Conservation (phyloP, 2,113 vertebrate species). For the Oncorhynchus gorbuscha region DNA sequence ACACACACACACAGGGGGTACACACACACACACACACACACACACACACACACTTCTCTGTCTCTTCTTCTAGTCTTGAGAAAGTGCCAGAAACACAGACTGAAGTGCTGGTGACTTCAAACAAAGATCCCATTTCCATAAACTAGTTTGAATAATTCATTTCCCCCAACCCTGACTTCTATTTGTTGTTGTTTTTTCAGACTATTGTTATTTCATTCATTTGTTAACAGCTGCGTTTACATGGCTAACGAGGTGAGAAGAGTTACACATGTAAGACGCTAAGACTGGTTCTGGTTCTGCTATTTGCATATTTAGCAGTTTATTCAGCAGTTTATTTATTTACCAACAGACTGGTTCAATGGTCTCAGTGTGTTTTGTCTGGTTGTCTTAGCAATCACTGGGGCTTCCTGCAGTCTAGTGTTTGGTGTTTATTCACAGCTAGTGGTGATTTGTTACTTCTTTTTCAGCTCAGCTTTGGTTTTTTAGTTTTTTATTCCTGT, state of each 20-base stretch:
- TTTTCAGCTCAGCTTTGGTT: neutral
- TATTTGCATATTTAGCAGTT: conserved; percentile 29
- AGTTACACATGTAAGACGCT: conserved; percentile 28
- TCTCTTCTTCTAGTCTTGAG: conserved; percentile 77
- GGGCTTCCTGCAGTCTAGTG: conserved; percentile 1
- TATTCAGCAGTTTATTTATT: neutral
- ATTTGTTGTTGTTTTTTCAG: conserved; percentile 30
- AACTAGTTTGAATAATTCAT: conserved; percentile 64
- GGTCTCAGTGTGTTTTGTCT: neutral
- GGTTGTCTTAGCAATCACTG: neutral
- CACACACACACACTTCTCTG: neutral
- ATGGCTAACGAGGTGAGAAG: conserved; percentile 44
- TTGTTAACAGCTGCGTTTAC: conserved; percentile 41
- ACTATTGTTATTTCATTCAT: conserved; percentile 55
- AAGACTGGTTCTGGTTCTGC: conserved; percentile 23
- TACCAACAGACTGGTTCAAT: neutral
- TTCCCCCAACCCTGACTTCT: conserved; percentile 39
- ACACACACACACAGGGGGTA: too few relatives aligned
- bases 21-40: neutral
- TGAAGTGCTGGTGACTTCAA: conserved; percentile 80
- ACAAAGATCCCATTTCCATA: conserved; percentile 80
- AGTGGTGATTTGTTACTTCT: neutral
- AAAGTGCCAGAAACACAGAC: conserved; percentile 79
- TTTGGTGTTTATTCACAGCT: conserved; percentile 1
- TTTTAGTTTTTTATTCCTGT: neutral